phyloP scores from a whole-genome alignment of 2,113 vertebrate species.

The Paedocypris sp. region DNA sequence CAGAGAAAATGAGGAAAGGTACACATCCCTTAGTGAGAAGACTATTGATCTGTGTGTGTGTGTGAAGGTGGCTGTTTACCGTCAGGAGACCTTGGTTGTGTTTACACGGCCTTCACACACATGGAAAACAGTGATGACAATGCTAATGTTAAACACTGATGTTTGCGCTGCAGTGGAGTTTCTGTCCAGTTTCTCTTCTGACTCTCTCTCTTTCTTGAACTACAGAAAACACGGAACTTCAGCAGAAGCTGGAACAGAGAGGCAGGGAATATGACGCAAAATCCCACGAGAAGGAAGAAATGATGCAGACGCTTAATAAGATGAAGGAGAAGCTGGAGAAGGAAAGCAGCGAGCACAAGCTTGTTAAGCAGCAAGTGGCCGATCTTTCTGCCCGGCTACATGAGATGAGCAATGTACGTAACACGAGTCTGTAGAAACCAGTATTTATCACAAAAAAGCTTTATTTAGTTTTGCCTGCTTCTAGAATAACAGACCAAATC shows the following conservation, averaged over 20 bases:
- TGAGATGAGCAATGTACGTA: slow-evolving; percentile 82
- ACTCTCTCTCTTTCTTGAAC: background rate
- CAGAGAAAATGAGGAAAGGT: slow-evolving; percentile 96
- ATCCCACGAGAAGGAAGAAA: slow-evolving; percentile 91
- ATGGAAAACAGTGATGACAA: background rate
- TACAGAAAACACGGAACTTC: slow-evolving; percentile 79
- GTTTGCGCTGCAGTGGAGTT: background rate
- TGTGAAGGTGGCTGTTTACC: background rate
- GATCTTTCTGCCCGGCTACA: slow-evolving; percentile 76
- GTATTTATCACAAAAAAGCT: background rate
- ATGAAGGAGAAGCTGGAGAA: slow-evolving; percentile 97
- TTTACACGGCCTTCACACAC: background rate
- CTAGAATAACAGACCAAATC: too few relatives aligned
- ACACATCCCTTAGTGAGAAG: slow-evolving; percentile 3
- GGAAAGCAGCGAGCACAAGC: slow-evolving; percentile 84
- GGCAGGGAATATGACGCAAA: slow-evolving; percentile 92
- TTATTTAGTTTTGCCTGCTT: too few relatives aligned
- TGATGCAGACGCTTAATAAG: slow-evolving; percentile 98
- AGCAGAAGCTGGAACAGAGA: slow-evolving; percentile 80
- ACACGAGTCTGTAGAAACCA: background rate
- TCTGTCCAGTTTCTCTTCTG: background rate
- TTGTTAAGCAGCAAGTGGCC: slow-evolving; percentile 78
- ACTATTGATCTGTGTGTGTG: background rate
- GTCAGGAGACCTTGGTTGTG: background rate
- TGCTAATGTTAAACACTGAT: background rate